These are phyloP conservation scores for Trichonephila clavata DNA, from an alignment of 1,140 invertebrate genomes.

Conservation along the genomic window DNA sequence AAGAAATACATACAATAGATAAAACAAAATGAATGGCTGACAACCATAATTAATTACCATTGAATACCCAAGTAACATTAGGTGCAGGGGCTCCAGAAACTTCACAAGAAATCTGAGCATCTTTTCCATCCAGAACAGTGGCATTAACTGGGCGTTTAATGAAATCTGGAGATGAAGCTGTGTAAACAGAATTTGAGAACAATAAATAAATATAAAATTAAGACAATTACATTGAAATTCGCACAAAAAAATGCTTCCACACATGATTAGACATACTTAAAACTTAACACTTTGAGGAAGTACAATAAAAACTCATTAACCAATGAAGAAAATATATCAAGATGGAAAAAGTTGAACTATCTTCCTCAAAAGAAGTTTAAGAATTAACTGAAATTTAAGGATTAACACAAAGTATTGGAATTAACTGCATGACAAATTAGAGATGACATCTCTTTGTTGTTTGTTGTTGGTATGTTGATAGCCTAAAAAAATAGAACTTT, in stretches of 20 bases:
- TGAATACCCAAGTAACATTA: slow-evolving; percentile 94
- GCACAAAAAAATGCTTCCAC: background rate
- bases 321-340: too few relatives aligned
- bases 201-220: background rate
- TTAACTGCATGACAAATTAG: too few relatives aligned
- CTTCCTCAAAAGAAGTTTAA: too few relatives aligned
- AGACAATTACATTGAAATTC: background rate
- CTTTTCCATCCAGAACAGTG: slow-evolving; percentile 94
- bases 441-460: too few relatives aligned
- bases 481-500: too few relatives aligned
- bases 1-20: background rate
- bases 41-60: slow-evolving; percentile 85
- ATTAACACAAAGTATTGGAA: too few relatives aligned
- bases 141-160: slow-evolving; percentile 90
- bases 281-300: background rate
- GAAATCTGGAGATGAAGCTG: slow-evolving; percentile 89
- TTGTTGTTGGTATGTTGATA: too few relatives aligned
- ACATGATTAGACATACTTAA: background rate
- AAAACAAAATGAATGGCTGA: background rate
- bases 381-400: too few relatives aligned
- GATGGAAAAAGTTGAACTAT: too few relatives aligned
- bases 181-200: background rate
- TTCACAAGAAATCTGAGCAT: slow-evolving; percentile 91
- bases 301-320: background rate
- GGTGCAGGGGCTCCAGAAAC: slow-evolving; percentile 94